Conservation (phyloP, 2,888 invertebrate genomes). For the Ephialtes manifestator region DNA sequence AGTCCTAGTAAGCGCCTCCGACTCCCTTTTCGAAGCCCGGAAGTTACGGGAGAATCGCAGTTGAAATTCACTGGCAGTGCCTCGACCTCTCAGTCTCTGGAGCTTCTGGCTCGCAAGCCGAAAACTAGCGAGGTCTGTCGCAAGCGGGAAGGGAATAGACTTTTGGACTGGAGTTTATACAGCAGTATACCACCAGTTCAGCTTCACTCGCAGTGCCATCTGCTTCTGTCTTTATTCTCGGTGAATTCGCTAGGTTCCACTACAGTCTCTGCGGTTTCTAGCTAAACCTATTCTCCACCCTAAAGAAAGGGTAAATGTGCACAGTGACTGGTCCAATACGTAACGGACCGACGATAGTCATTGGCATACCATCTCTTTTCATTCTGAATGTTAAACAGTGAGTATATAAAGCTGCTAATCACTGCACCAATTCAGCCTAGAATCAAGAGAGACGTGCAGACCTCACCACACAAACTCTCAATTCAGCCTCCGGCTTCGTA, state of each 20-base stretch:
- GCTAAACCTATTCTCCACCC: constrained; percentile 6
- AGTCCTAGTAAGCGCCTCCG: constrained; percentile 61
- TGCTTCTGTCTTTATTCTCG: constrained; percentile 39
- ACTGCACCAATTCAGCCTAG: constrained; percentile 11
- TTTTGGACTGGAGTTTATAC: constrained; percentile 52
- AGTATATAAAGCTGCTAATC: constrained; percentile 4
- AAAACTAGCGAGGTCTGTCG: constrained; percentile 59
- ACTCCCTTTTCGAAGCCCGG: constrained; percentile 61
- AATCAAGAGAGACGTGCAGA: constrained; percentile 3
- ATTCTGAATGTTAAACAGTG: not conserved
- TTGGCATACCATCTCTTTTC: not conserved
- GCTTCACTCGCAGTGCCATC: constrained; percentile 31
- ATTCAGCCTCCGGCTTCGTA: constrained; percentile 20
- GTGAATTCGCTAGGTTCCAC: constrained; percentile 1
- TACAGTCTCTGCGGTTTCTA: constrained; percentile 17
- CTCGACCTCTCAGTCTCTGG: constrained; percentile 26
- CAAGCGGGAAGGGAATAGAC: constrained; percentile 42
- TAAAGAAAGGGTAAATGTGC: not conserved
- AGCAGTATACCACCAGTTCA: constrained; percentile 4
- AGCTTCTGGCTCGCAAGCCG: constrained; percentile 22
- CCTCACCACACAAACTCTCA: constrained; percentile 45
- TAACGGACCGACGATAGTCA: not conserved
- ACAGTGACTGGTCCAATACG: constrained; percentile 3
- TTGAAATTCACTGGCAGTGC: constrained; percentile 62
- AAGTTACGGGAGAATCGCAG: constrained; percentile 77